Conservation (phyloP, 1,140 invertebrate genomes). For the Callitettix versicolor region DNA sequence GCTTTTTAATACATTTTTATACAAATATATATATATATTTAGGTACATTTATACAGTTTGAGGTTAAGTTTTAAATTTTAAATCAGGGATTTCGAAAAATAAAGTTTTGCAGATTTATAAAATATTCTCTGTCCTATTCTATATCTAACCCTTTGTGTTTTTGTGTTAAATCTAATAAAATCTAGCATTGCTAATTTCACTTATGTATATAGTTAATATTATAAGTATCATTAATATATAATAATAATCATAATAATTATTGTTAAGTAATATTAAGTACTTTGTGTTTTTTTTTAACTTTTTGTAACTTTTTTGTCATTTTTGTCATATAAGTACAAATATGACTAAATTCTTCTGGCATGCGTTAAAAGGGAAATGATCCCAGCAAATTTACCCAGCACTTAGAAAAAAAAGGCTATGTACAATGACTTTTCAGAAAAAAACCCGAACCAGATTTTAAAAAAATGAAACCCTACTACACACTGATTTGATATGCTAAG, state of each 20-base stretch:
- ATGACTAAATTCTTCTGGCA: conserved; percentile 3
- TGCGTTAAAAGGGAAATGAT: neutral
- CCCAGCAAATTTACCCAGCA: neutral
- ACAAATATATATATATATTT: neutral
- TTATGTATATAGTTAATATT: conserved; percentile 13
- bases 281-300: conserved; percentile 6
- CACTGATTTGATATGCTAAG: conserved; percentile 6
- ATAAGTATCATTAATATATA: conserved; percentile 11
- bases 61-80: neutral
- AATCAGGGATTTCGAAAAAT: neutral
- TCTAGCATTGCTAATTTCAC: conserved; percentile 11
- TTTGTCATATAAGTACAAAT: neutral
- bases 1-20: neutral
- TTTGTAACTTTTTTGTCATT: neutral
- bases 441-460: too few species aligned
- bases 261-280: conserved; percentile 9
- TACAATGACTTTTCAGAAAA: neutral
- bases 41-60: neutral
- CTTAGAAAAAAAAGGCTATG: conserved; percentile 7
- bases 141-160: neutral
- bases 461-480: neutral
- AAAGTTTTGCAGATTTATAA: neutral
- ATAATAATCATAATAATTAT: conserved; percentile 10
- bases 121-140: conserved; percentile 1
- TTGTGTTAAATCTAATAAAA: conserved; percentile 6